phyloP scores from a whole-genome alignment of 2,888 invertebrate species.

The Phanerotoma sp. region DNA sequence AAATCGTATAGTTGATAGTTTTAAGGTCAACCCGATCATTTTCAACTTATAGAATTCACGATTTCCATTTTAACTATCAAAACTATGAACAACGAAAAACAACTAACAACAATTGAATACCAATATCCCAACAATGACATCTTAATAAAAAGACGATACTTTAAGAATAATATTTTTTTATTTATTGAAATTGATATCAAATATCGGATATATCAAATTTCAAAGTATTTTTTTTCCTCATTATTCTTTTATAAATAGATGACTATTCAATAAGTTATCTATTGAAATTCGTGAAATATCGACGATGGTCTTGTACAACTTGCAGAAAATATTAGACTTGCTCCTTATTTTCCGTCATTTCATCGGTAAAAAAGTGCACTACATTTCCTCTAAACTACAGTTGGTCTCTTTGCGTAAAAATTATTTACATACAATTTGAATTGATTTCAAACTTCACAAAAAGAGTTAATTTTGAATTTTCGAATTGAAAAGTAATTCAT shows the following conservation, averaged over 20 bases:
- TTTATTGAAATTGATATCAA: constrained; percentile 1
- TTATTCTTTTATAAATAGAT: background rate
- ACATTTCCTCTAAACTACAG: background rate
- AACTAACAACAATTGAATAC: no score
- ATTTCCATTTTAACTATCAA: no score
- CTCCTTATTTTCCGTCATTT: background rate
- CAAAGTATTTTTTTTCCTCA: background rate
- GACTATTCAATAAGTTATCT: background rate
- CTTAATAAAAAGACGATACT: constrained; percentile 45
- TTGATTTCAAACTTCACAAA: no score
- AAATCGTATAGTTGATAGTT: background rate
- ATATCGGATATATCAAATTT: background rate
- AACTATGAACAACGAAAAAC: no score
- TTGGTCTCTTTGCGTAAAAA: no score
- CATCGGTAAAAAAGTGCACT: background rate
- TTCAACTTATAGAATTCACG: no score
- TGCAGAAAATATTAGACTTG: constrained; percentile 5
- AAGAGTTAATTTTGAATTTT: background rate
- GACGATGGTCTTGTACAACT: no score
- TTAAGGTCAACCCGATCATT: background rate
- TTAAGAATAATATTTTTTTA: constrained; percentile 56
- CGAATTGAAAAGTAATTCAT: background rate
- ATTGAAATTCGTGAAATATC: background rate
- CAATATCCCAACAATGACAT: background rate
- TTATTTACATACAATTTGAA: no score